phyloP scores from a whole-genome alignment of 1,140 invertebrate genomes.

The Macrostomum lignano region DNA sequence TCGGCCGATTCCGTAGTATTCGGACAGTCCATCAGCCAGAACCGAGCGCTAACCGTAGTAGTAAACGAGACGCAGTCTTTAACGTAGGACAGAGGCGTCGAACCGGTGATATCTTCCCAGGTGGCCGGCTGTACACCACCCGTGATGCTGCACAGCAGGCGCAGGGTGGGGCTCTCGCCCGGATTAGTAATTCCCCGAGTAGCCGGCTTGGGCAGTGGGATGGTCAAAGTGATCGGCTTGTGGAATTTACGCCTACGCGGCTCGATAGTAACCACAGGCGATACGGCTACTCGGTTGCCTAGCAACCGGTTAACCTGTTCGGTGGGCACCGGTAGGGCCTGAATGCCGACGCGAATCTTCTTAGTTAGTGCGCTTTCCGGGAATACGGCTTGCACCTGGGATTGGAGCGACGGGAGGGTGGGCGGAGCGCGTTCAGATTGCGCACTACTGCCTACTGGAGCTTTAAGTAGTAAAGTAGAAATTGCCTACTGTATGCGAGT shows the following conservation, averaged over 20 bases:
- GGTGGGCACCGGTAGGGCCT: constrained; percentile 67
- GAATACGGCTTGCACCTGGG: constrained; percentile 95
- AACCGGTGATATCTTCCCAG: constrained; percentile 91
- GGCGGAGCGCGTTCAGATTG: too few relatives aligned
- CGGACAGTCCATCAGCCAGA: constrained; percentile 84
- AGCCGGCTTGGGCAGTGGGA: constrained; percentile 67
- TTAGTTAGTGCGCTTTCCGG: constrained; percentile 94
- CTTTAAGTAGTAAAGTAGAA: too few relatives aligned
- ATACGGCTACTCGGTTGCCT: constrained; percentile 74
- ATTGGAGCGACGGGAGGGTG: too few relatives aligned
- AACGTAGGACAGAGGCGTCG: constrained; percentile 78
- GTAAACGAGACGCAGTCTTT: constrained; percentile 88
- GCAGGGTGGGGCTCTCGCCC: not conserved
- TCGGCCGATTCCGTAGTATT: constrained; percentile 71
- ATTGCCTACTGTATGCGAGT: too few relatives aligned
- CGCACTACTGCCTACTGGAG: too few relatives aligned
- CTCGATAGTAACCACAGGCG: constrained; percentile 82
- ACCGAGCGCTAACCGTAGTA: constrained; percentile 76
- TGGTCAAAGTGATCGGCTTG: constrained; percentile 75
- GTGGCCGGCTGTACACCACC: constrained; percentile 75
- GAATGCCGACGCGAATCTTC: constrained; percentile 96
- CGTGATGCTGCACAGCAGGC: constrained; percentile 7
- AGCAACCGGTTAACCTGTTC: constrained; percentile 69
- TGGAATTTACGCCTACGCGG: constrained; percentile 78
- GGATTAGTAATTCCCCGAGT: constrained; percentile 13